Base-by-base conservation (phyloP, 2,888 invertebrate genomes). In the Cephus pulcher region DNA sequence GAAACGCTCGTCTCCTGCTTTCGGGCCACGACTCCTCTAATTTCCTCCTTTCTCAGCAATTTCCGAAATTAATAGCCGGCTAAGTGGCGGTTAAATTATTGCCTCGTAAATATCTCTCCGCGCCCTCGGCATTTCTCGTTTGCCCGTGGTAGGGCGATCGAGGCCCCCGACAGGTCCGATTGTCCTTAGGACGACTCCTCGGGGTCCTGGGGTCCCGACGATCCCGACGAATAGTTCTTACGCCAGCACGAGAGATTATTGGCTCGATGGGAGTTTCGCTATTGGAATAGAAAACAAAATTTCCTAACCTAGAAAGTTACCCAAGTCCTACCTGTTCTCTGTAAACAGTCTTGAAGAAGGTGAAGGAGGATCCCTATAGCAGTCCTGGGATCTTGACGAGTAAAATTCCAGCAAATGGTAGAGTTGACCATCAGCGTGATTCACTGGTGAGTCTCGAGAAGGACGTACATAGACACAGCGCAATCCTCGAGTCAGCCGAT, bases 21-120 rank as follows among this genome's bases (percentile, higher is more conserved):
- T 33, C 0, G 56, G 76, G 82, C 82, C 82, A 80, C 82, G 82
- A 82, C 83, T 32, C 33, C 84, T 85, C 85, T 84, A 83, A 85
- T 85, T 86, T 88, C 84, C 87, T 86, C 85, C 90, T 89, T 90
- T 90, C 91, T 90, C 90, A 89, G 89, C 90, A 88, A 91, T 90
- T 90, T 89, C 88, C 88, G 87, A 90, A 91, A 91, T 91, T 91
- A 91, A 91, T 91, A 91, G 91, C 89, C 84, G 88, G 86, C 90
- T 91, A 91, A 91, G 91, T 91, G 91, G 89, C 89, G 90, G 90
- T 90, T 91, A 91, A 91, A 91, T 91, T 91, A 91, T 91, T 90
- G 89, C 91, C 90, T 90, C 91, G 90, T 91, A 91, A 91, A 91
- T 91, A 91, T 91, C 89, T 86, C 84, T 84, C 82, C 83, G 85